Percentiles rank a stretch among this genome's conserved stretches.
These are phyloP conservation scores for Odontophorus gujanensis DNA, from an alignment of 2,113 vertebrate genomes.

Conservation along the genomic window DNA sequence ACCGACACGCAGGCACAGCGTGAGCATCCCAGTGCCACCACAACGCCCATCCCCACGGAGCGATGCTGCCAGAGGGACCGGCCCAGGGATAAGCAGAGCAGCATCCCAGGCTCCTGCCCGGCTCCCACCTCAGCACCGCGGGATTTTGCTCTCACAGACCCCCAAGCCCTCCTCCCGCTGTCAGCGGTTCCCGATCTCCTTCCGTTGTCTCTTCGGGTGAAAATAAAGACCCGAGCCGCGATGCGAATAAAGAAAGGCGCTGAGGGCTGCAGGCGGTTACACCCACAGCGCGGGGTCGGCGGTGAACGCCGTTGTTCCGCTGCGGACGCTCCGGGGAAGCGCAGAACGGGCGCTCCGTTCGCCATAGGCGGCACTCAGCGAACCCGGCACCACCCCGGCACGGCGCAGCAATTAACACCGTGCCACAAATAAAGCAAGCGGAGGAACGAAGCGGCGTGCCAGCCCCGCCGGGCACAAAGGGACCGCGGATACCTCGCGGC, in stretches of 20 bases:
- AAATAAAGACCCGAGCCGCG: slow-evolving; percentile 5
- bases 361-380: too few species aligned
- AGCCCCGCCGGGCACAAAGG: not conserved
- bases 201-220: not conserved
- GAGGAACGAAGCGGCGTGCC: not conserved
- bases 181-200: slow-evolving; percentile 7
- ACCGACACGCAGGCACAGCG: not conserved
- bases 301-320: not conserved
- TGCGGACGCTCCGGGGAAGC: not conserved
- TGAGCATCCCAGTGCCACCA: not conserved
- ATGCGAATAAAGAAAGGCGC: not conserved
- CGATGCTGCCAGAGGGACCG: not conserved
- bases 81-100: not conserved
- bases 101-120: too few species aligned
- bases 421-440: not conserved
- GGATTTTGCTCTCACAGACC: not conserved
- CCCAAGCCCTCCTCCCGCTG: not conserved
- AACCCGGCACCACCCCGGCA: not conserved
- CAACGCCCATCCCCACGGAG: not conserved
- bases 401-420: not conserved
- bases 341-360: too few species aligned
- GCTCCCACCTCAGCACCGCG: not conserved
- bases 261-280: not conserved
- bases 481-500: not conserved
- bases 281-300: too few species aligned